phyloP scores from a whole-genome alignment of 2,888 invertebrate genomes.

The Dioctria linearis region DNA sequence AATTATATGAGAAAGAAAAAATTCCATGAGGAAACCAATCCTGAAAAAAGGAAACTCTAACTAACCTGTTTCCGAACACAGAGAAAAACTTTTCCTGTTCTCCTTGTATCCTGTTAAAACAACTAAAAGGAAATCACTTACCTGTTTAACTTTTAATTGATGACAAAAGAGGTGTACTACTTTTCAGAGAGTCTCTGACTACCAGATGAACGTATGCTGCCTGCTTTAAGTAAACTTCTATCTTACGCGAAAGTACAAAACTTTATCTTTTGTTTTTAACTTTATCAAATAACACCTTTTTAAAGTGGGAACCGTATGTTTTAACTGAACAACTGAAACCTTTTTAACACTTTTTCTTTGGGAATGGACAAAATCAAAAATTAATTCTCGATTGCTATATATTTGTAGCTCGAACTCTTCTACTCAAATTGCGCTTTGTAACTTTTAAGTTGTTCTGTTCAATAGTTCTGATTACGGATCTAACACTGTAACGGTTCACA shows the following conservation, averaged over 20 bases:
- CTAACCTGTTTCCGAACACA: not conserved
- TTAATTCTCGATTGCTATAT: not conserved
- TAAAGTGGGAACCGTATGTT: not conserved
- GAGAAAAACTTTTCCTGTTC: not conserved
- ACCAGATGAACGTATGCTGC: not conserved
- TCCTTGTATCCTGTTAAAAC: conserved; percentile 19
- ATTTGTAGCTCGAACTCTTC: not conserved
- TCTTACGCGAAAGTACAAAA: not conserved
- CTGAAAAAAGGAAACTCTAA: conserved; percentile 9
- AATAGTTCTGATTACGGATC: not conserved
- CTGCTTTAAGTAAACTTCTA: not conserved
- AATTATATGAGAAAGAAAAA: not conserved
- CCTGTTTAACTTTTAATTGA: conserved; percentile 39
- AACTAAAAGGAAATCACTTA: conserved; percentile 21
- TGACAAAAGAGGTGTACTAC: not conserved
- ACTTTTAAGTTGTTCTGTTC: not conserved
- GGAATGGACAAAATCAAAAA: not conserved
- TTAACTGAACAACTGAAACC: not conserved
- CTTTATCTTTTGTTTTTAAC: not conserved
- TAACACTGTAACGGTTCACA: conserved; percentile 29
- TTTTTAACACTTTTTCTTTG: not conserved
- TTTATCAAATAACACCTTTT: not conserved
- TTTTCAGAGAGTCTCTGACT: not conserved
- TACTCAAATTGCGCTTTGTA: not conserved
- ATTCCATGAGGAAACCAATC: not conserved